Conservation (phyloP, 2,888 invertebrate species). For the Tachina lurida region DNA sequence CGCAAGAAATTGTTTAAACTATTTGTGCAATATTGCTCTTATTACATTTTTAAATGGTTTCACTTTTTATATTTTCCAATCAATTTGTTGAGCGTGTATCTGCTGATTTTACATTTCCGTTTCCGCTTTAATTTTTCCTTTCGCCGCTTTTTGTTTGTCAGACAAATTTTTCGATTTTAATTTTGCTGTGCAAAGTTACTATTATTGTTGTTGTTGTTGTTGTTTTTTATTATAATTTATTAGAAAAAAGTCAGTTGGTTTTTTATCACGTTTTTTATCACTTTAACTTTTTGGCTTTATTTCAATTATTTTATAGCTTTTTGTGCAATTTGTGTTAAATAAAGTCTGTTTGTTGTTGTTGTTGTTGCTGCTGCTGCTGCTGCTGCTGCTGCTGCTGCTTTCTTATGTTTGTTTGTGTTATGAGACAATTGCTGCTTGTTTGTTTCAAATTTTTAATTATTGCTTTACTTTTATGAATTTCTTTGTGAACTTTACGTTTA, state of each 20-base stretch:
- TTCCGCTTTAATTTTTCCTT: not conserved
- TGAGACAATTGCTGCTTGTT: not conserved
- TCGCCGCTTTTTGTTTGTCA: not conserved
- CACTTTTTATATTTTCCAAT: not conserved
- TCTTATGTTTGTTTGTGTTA: not conserved
- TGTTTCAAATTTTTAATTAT: constrained; percentile 14
- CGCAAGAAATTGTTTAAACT: not conserved
- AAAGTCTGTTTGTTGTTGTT: not conserved
- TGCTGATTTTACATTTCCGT: constrained; percentile 39
- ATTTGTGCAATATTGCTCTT: not conserved
- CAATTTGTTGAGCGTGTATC: not conserved
- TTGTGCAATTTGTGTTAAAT: not conserved
- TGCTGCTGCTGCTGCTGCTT: not conserved
- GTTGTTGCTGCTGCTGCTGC: too few species aligned
- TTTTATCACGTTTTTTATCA: constrained; percentile 32
- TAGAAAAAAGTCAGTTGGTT: not conserved
- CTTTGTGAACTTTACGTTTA: not conserved
- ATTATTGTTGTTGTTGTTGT: not conserved
- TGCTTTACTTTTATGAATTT: not conserved
- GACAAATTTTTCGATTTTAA: not conserved
- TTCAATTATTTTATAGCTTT: constrained; percentile 4
- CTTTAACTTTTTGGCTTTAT: not conserved
- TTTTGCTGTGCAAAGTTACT: not conserved
- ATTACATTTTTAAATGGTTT: not conserved
- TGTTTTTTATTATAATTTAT: not conserved